These are phyloP conservation scores for Elachura formosa DNA, from an alignment of 2,113 vertebrate species.

Conservation along the genomic window DNA sequence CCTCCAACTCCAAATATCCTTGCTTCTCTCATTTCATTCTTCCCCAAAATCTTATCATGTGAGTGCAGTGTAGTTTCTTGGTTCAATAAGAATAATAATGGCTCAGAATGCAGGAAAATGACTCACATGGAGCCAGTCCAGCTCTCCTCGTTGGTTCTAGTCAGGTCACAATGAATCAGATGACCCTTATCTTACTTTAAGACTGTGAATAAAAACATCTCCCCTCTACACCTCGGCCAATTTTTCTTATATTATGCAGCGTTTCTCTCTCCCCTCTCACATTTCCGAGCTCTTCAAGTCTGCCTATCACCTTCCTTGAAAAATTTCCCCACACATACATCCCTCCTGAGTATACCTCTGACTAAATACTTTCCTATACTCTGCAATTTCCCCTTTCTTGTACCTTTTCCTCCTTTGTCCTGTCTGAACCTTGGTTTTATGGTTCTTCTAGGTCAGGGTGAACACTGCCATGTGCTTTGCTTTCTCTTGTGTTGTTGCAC, in stretches of 20 bases:
- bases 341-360: neutral
- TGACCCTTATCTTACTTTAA: slow-evolving; percentile 57
- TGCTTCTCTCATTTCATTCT: neutral
- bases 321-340: neutral
- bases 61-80: slow-evolving; percentile 25
- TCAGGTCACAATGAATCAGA: slow-evolving; percentile 64
- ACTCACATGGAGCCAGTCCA: slow-evolving; percentile 65
- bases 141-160: slow-evolving; percentile 40
- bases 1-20: neutral
- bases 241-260: neutral
- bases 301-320: neutral
- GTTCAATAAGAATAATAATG: slow-evolving; percentile 61
- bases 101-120: slow-evolving; percentile 58
- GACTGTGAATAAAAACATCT: slow-evolving; percentile 39
- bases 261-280: neutral
- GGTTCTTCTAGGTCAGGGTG: neutral
- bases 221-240: neutral
- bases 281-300: neutral
- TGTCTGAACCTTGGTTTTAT: neutral
- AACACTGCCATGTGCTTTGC: neutral
- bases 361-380: neutral
- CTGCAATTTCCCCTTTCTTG: neutral
- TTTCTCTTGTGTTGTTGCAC: neutral
- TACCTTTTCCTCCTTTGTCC: neutral
- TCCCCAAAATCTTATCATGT: slow-evolving; percentile 5